phyloP scores from a whole-genome alignment of 2,888 invertebrate species.

The Argyresthia albistria region DNA sequence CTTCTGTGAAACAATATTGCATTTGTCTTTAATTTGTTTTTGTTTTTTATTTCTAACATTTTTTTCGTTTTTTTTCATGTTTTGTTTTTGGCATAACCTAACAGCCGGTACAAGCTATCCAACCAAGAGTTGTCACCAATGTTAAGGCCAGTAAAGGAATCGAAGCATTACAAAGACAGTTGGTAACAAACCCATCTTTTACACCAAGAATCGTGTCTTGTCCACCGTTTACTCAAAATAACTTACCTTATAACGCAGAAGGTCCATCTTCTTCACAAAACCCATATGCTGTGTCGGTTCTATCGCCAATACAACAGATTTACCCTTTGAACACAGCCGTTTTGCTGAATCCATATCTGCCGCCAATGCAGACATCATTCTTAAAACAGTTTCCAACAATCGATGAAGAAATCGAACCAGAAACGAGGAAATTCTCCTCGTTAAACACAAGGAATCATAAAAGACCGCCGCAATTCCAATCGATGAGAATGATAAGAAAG shows the following conservation, averaged over 20 bases:
- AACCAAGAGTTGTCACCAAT: conserved; percentile 64
- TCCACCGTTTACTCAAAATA: conserved; percentile 57
- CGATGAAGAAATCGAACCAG: conserved; percentile 44
- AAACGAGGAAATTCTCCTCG: conserved; percentile 55
- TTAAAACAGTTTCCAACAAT: conserved; percentile 56
- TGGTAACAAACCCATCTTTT: conserved; percentile 64
- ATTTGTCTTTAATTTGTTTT: conserved; percentile 3
- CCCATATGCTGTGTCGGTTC: conserved; percentile 45
- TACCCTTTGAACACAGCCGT: conserved; percentile 60
- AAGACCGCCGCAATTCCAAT: conserved; percentile 53
- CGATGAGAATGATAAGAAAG: conserved; percentile 59
- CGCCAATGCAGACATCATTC: conserved; percentile 52
- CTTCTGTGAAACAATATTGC: too few species aligned
- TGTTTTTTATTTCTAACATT: conserved; percentile 23
- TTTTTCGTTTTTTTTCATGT: conserved; percentile 58
- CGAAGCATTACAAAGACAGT: conserved; percentile 53
- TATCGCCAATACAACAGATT: conserved; percentile 60
- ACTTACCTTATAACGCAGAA: conserved; percentile 34
- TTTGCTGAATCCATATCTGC: conserved; percentile 51
- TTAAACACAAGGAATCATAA: conserved; percentile 52
- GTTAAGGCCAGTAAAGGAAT: conserved; percentile 49
- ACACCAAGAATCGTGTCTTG: conserved; percentile 54
- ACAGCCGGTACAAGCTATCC: conserved; percentile 74
- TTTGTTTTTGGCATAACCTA: conserved; percentile 45
- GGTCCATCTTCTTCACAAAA: conserved; percentile 33